phyloP scores from a whole-genome alignment of 2,888 invertebrate genomes.

The Pandemis cinnamomeana region DNA sequence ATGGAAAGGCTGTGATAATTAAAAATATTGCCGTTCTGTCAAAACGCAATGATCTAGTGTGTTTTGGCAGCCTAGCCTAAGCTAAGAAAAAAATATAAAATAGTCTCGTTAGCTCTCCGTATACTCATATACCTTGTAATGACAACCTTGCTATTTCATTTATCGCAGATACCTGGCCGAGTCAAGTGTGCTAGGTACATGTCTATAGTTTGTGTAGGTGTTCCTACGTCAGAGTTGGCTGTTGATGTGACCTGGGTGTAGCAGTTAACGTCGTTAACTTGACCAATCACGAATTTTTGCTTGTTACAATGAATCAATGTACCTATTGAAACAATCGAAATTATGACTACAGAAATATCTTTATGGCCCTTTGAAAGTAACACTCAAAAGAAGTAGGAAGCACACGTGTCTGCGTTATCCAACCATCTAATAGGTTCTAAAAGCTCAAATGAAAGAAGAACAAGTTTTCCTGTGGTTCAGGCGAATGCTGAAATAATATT shows the following conservation, averaged over 20 bases:
- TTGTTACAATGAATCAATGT: constrained; percentile 31
- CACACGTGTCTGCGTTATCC: constrained; percentile 15
- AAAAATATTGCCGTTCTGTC: constrained; percentile 78
- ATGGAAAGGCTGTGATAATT: constrained; percentile 68
- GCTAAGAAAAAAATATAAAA: constrained; percentile 78
- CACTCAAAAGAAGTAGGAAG: constrained; percentile 21
- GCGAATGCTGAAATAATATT: constrained; percentile 25
- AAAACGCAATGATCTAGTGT: constrained; percentile 76
- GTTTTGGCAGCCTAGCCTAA: constrained; percentile 81
- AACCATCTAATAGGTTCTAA: constrained; percentile 22
- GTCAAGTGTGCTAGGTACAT: constrained; percentile 61
- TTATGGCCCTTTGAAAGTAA: constrained; percentile 42
- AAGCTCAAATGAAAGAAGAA: constrained; percentile 36
- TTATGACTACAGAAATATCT: constrained; percentile 22
- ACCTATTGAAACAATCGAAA: constrained; percentile 17
- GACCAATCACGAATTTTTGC: constrained; percentile 68
- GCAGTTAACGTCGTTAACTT: constrained; percentile 66
- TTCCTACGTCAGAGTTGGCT: constrained; percentile 56
- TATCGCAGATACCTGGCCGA: constrained; percentile 57
- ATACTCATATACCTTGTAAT: constrained; percentile 56
- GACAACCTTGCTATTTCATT: constrained; percentile 63
- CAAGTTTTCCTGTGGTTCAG: constrained; percentile 16
- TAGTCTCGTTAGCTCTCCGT: constrained; percentile 59
- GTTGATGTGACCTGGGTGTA: constrained; percentile 84
- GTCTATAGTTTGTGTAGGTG: constrained; percentile 59